Conservation (phyloP, 2,888 invertebrate genomes). For the Campoletis raptor region DNA sequence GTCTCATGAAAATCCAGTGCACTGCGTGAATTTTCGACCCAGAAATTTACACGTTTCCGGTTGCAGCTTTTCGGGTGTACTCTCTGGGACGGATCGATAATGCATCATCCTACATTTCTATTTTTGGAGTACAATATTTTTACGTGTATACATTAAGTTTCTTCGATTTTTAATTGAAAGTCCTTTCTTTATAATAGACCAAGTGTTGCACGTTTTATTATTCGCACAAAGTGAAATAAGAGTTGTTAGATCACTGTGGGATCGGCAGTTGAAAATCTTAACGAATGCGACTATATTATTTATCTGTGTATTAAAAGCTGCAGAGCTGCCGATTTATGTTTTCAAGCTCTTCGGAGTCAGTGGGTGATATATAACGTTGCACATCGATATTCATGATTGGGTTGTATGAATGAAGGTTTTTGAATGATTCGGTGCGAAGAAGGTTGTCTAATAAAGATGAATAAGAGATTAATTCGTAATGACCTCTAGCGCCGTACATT, state of each 20-base stretch:
- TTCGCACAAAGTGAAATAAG: background rate
- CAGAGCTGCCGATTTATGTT: too few relatives aligned
- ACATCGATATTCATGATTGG: background rate
- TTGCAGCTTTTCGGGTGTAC: slow-evolving; percentile 1
- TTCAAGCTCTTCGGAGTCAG: background rate
- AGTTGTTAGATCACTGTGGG: background rate
- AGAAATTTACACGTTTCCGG: background rate
- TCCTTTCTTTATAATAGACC: background rate
- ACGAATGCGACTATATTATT: slow-evolving; percentile 34
- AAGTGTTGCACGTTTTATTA: background rate
- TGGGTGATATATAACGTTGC: background rate
- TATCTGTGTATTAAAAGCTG: slow-evolving; percentile 27
- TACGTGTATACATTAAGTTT: background rate
- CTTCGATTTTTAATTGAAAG: background rate
- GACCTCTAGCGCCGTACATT: background rate
- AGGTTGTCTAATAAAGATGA: background rate
- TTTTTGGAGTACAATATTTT: background rate
- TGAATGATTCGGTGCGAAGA: background rate
- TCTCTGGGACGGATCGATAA: slow-evolving; percentile 10
- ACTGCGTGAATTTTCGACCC: background rate
- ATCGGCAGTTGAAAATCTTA: slow-evolving; percentile 26
- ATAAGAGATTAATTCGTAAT: background rate
- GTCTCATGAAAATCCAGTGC: background rate
- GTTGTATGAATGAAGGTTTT: background rate
- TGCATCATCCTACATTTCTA: slow-evolving; percentile 9